Percentiles rank a stretch among this genome's conserved stretches.
Evolutionary conservation across 2,113 vertebrate species (phyloP).

Genomic region (Daphoenositta chrysoptera): DNA sequence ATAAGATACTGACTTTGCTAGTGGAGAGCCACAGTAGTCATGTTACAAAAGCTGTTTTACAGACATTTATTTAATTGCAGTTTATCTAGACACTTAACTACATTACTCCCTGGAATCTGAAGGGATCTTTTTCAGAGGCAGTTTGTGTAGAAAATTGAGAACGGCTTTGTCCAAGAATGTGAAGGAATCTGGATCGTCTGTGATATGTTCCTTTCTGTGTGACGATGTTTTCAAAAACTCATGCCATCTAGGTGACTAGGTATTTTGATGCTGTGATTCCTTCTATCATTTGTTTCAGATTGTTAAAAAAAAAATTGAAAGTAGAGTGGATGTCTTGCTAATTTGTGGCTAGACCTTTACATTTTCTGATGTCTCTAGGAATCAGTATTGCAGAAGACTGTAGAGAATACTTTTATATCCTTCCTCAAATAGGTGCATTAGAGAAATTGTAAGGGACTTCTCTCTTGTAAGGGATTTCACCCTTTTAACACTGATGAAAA

Average conservation of each 20-base stretch:
- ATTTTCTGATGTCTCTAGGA: neutral
- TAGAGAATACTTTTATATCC: neutral
- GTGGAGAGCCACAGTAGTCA: neutral
- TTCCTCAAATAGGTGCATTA: neutral
- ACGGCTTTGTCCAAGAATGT: neutral
- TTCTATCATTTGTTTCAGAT: neutral
- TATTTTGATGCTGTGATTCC: neutral
- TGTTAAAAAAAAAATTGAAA: neutral
- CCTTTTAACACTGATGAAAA: neutral
- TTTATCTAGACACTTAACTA: neutral
- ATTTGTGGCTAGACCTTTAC: neutral
- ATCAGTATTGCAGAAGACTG: neutral
- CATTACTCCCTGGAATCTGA: neutral
- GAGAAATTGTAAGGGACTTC: neutral
- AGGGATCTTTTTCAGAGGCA: neutral
- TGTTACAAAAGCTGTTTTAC: neutral
- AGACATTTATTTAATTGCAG: neutral
- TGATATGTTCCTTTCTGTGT: neutral
- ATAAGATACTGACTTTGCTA: neutral
- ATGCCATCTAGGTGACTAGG: neutral
- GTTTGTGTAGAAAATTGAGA: neutral
- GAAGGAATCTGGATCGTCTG: neutral
- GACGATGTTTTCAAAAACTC: neutral
- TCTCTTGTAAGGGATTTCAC: neutral
- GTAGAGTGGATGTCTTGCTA: neutral